Conservation (phyloP, 2,797 vertebrate species). For the Chanos chanos region DNA sequence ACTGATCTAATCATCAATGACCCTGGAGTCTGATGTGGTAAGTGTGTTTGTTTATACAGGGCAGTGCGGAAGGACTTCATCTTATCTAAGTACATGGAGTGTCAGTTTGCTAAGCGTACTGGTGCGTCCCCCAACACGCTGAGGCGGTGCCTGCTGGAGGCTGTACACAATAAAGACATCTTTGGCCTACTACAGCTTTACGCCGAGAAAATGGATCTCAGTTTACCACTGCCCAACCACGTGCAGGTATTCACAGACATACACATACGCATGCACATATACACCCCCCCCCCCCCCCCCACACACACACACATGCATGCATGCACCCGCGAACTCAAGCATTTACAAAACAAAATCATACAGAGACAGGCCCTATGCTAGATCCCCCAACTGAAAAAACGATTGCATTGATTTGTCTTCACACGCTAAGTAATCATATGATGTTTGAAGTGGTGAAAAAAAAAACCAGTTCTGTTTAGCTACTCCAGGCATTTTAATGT, state of each 20-base stretch:
- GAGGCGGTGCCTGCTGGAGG: constrained; percentile 66
- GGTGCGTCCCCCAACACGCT: constrained; percentile 50
- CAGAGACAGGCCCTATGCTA: not conserved
- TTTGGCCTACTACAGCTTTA: constrained; percentile 77
- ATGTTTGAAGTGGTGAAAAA: no score
- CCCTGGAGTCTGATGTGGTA: not conserved
- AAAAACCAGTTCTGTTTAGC: not conserved
- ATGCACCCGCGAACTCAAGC: not conserved
- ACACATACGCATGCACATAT: not conserved
- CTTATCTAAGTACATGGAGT: constrained; percentile 75
- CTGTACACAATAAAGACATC: constrained; percentile 69
- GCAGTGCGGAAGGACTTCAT: constrained; percentile 70
- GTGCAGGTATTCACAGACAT: constrained; percentile 53
- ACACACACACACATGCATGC: not conserved
- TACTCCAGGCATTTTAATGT: no score
- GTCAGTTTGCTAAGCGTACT: constrained; percentile 69
- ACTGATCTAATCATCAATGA: no score
- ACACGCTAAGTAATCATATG: no score
- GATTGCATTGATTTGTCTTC: no score
- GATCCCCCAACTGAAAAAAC: no score
- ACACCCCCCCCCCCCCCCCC: not conserved
- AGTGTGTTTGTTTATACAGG: constrained; percentile 47
- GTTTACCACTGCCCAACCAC: constrained; percentile 62
- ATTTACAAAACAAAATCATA: not conserved
- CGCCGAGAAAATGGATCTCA: constrained; percentile 73